Conservation (phyloP, 1,140 invertebrate species). For the Hermetia illucens region DNA sequence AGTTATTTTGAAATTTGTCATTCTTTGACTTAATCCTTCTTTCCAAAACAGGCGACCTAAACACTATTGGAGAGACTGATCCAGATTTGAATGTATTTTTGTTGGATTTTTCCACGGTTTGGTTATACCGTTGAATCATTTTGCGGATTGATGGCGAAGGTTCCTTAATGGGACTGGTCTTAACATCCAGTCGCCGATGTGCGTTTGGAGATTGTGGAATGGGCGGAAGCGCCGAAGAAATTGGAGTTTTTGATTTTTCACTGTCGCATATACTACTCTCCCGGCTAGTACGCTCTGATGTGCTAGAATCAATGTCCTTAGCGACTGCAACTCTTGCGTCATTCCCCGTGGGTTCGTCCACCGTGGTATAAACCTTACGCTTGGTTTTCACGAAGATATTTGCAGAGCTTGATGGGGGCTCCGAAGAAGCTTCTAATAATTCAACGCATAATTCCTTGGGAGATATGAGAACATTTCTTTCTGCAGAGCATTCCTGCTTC, state of each 20-base stretch:
- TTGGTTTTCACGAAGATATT: slow-evolving; percentile 62
- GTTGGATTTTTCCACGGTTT: slow-evolving; percentile 14
- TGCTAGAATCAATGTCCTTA: too few relatives aligned
- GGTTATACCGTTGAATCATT: slow-evolving; percentile 51
- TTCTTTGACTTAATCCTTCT: slow-evolving; percentile 38
- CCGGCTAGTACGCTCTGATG: too few relatives aligned
- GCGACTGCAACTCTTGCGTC: slow-evolving; percentile 1
- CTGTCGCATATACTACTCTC: slow-evolving; percentile 17
- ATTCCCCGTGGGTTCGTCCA: slow-evolving; percentile 23
- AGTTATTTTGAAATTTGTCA: slow-evolving; percentile 29
- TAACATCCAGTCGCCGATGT: slow-evolving; percentile 32
- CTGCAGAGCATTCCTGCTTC: slow-evolving; percentile 11
- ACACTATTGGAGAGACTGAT: slow-evolving; percentile 39
- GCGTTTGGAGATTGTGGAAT: slow-evolving; percentile 39
- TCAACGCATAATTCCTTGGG: slow-evolving; percentile 6
- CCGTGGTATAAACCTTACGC: slow-evolving; percentile 57
- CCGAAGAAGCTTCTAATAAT: slow-evolving; percentile 14
- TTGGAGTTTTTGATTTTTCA: slow-evolving; percentile 10
- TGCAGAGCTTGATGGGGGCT: slow-evolving; percentile 15
- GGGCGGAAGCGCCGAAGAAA: slow-evolving; percentile 31
- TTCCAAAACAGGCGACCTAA: slow-evolving; percentile 42
- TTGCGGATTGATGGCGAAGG: slow-evolving; percentile 47
- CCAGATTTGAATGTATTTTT: slow-evolving; percentile 38
- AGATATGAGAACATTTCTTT: slow-evolving; percentile 4
- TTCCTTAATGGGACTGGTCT: slow-evolving; percentile 33